A percentile compares a stretch with the other conserved stretches of the same genome.
phyloP scores from a whole-genome alignment of 2,797 vertebrate species.

The Halcyon smyrnensis region DNA sequence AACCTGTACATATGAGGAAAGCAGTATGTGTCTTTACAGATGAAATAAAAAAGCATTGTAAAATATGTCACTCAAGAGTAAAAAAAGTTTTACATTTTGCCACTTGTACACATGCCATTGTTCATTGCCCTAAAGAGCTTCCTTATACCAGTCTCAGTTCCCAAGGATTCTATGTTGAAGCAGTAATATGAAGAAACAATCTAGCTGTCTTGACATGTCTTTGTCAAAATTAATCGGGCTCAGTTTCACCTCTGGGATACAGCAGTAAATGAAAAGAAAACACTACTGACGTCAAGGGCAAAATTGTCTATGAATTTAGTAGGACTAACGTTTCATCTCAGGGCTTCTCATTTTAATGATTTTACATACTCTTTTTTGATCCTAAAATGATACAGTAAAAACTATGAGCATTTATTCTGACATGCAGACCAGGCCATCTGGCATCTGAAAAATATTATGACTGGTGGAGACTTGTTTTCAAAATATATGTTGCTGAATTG shows the following conservation, averaged over 20 bases:
- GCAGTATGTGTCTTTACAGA: neutral
- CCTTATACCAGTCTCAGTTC: neutral
- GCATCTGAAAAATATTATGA: conserved; percentile 20
- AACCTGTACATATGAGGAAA: neutral
- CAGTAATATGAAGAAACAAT: neutral
- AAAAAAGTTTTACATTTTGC: neutral
- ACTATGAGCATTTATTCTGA: neutral
- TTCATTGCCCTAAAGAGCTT: neutral
- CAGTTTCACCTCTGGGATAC: neutral
- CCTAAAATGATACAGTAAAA: neutral
- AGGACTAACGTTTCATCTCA: neutral
- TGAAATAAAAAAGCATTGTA: neutral
- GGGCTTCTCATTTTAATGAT: neutral
- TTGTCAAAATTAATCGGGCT: neutral
- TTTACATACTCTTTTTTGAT: neutral
- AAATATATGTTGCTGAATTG: neutral
- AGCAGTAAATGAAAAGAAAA: neutral
- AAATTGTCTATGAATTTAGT: neutral
- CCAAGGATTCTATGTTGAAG: neutral
- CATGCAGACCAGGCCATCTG: neutral
- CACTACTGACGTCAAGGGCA: neutral
- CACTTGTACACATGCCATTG: neutral
- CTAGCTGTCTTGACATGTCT: neutral
- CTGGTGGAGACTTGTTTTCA: neutral
- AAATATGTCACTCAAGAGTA: neutral